Evolutionary conservation across 92 coral and sea anemone species (phyloP).

Genomic region (Zoanthus gigantus): DNA sequence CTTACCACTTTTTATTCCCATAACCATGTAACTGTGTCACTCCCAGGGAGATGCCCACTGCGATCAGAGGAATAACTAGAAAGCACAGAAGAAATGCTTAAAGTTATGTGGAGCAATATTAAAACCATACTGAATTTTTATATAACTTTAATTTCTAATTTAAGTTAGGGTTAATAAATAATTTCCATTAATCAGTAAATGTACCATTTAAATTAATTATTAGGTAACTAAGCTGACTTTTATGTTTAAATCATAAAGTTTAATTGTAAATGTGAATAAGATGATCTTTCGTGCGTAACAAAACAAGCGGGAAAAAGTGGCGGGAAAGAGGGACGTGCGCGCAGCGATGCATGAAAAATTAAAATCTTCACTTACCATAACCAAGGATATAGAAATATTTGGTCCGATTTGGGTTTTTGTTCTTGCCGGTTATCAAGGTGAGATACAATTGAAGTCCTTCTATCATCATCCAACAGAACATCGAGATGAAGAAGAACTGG

Average conservation of each 20-base stretch:
- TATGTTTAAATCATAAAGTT: not conserved
- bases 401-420: conserved; percentile 70
- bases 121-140: too few relatives aligned
- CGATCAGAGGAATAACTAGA: conserved; percentile 78
- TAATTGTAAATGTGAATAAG: not conserved
- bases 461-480: conserved; percentile 88
- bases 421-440: conserved; percentile 83
- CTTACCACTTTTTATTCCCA: conserved; percentile 89
- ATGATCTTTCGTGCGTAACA: not conserved
- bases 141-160: too few relatives aligned
- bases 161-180: too few relatives aligned
- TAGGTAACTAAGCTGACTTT: too few relatives aligned
- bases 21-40: conserved; percentile 76
- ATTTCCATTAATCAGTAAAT: too few relatives aligned
- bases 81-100: not conserved
- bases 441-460: conserved; percentile 88
- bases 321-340: not conserved
- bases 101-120: too few relatives aligned
- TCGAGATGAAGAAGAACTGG: conserved; percentile 88
- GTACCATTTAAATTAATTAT: too few relatives aligned
- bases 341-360: not conserved
- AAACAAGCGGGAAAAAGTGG: not conserved
- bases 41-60: conserved; percentile 86
- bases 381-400: conserved; percentile 88
- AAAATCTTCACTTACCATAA: conserved; percentile 76